These are phyloP conservation scores for Chromobotia macracanthus DNA, from an alignment of 2,797 vertebrate genomes.

Conservation along the genomic window DNA sequence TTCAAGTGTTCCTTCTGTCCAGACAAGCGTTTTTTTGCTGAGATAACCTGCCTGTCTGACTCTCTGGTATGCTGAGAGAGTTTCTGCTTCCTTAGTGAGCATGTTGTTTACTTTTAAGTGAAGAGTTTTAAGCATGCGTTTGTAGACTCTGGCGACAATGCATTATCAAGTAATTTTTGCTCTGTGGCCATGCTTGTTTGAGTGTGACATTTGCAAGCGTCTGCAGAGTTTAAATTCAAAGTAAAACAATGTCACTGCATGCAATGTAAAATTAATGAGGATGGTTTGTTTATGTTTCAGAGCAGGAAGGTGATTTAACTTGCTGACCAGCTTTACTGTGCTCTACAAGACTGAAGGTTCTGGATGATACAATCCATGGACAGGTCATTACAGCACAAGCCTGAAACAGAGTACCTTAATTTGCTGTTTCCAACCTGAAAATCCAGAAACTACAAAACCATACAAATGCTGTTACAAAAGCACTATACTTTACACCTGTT, in stretches of 20 bases:
- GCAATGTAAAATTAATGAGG: slow-evolving; percentile 38
- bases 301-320: not conserved
- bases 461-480: not conserved
- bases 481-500: not conserved
- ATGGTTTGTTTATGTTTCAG: slow-evolving; percentile 40
- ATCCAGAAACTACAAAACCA: slow-evolving; percentile 38
- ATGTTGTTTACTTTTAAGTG: slow-evolving; percentile 34
- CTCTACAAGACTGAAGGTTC: slow-evolving; percentile 20
- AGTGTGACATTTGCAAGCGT: slow-evolving; percentile 43
- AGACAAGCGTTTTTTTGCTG: slow-evolving; percentile 32
- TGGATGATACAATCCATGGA: slow-evolving; percentile 27
- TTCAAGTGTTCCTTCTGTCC: slow-evolving; percentile 52
- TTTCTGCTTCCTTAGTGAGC: slow-evolving; percentile 43
- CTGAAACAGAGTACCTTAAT: slow-evolving; percentile 39
- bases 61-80: slow-evolving; percentile 39
- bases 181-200: slow-evolving; percentile 31
- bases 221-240: slow-evolving; percentile 17
- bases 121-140: slow-evolving; percentile 42
- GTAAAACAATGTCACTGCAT: slow-evolving; percentile 40
- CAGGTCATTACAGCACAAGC: slow-evolving; percentile 33
- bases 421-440: slow-evolving; percentile 18
- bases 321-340: slow-evolving; percentile 33
- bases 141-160: slow-evolving; percentile 22
- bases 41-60: slow-evolving; percentile 47
- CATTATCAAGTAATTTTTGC: slow-evolving; percentile 44